These are phyloP conservation scores for Papilio polyxenes DNA, from an alignment of 1,140 invertebrate genomes.

Conservation along the genomic window DNA sequence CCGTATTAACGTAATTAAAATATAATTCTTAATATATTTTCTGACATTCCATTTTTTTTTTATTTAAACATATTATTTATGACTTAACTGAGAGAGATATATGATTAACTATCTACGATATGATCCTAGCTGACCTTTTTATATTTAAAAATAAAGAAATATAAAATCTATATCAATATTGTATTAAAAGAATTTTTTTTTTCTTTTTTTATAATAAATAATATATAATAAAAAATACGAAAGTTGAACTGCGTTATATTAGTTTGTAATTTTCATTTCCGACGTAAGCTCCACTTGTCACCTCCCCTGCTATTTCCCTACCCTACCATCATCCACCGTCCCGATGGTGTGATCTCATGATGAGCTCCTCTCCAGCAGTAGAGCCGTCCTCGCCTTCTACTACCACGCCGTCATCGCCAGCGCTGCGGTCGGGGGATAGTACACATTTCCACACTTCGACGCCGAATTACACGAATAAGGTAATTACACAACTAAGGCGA, in stretches of 20 bases:
- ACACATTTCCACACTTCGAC: conserved; percentile 66
- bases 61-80: neutral
- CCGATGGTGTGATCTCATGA: conserved; percentile 61
- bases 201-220: no score
- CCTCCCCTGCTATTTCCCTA: neutral
- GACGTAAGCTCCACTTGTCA: neutral
- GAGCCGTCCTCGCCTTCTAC: conserved; percentile 66
- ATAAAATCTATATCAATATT: neutral
- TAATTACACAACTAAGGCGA: conserved; percentile 48
- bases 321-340: conserved; percentile 20
- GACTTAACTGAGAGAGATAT: neutral
- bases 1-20: neutral
- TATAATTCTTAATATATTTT: neutral
- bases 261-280: no score
- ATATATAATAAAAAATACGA: no score
- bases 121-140: neutral
- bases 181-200: no score
- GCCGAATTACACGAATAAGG: conserved; percentile 62
- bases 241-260: no score
- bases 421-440: conserved; percentile 56
- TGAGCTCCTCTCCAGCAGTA: conserved; percentile 73
- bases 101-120: neutral
- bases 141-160: neutral
- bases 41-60: neutral
- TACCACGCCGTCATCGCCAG: conserved; percentile 66